Evolutionary conservation across 2,113 vertebrate genomes (phyloP).

Genomic region (Synchiropus splendidus): DNA sequence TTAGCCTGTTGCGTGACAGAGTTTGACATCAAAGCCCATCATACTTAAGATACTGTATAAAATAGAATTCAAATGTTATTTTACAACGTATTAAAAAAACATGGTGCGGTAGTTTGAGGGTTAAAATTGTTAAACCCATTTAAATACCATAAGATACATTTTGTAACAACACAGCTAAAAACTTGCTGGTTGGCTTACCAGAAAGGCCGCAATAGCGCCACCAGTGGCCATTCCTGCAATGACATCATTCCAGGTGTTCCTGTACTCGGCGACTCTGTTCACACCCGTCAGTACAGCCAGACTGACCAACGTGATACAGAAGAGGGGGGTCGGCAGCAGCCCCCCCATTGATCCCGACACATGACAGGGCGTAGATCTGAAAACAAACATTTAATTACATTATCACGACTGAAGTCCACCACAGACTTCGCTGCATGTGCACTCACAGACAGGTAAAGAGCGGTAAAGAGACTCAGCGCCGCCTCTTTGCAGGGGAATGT

Average conservation of each 20-base stretch:
- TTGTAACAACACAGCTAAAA: too few relatives aligned
- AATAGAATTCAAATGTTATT: too few relatives aligned
- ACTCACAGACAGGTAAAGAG: conserved; percentile 84
- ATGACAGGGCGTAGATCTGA: conserved; percentile 85
- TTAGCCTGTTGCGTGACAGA: too few relatives aligned
- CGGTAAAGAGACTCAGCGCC: conserved; percentile 79
- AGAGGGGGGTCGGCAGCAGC: conserved; percentile 76
- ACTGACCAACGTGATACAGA: conserved; percentile 79
- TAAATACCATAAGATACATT: too few relatives aligned
- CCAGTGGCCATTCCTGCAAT: conserved; percentile 81
- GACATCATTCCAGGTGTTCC: conserved; percentile 87
- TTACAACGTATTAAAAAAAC: too few relatives aligned
- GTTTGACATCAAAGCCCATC: too few relatives aligned
- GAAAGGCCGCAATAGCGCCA: conserved; percentile 78
- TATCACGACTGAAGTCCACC: too few relatives aligned
- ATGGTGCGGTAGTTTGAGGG: too few relatives aligned
- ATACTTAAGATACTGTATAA: too few relatives aligned
- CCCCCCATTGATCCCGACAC: conserved; percentile 77
- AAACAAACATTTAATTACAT: conserved; percentile 22
- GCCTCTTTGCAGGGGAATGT: conserved; percentile 90
- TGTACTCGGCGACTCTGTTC: conserved; percentile 86
- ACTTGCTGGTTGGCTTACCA: conserved; percentile 64
- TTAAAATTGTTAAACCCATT: too few relatives aligned
- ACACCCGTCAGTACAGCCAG: conserved; percentile 82
- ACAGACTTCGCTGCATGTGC: not conserved